Evolutionary conservation across 1,140 invertebrate genomes (phyloP), one percentile per base, ranked within the genome.

Genomic region (Drosophila pseudoananassae): DNA sequence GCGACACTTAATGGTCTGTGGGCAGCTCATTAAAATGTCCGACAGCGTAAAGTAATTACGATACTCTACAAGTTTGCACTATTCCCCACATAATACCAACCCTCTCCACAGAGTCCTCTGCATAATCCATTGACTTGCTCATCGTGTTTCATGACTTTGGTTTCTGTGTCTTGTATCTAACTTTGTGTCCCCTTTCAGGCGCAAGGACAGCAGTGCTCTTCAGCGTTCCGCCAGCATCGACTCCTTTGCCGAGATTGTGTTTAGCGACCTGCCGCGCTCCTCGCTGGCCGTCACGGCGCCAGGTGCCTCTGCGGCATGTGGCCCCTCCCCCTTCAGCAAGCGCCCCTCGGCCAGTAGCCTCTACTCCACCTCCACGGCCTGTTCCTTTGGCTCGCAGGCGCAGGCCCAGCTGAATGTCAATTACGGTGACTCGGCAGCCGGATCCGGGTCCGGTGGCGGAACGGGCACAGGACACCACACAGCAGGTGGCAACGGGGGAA

Each of bases 201-300:
- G 94, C 36, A 94, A 94, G 78, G 93, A 94, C 45, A 81, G 78
- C 90, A 81, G 91, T 78, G 92, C 93, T 6, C 92, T 96, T 1
- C 95, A 95, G n/a, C 93, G 96, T 3, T 97, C 96, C 46, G 95
- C 95, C 50, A 96, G 96, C 89, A 96, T 96, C 82, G 96, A 97
- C 92, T 94, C 94, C 0, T 93, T 96, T 92, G 95, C 95, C 23
- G 95, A 95, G 78, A 93, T 94, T 7, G 94, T 95, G 23, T 94
- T 93, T 92, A 91, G 92, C 71, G 83, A 91, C 56, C 54, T 79
- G 46, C 90, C 90, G 20, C 78, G 84, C 43, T 78, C 91, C 51
- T 90, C 85, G 20, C 69, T 91, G 23, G 79, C 87, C 14, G 79
- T 91, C 10, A 71, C 89, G 77, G 23, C 72, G 75, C 17, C 45